These are phyloP conservation scores for Musca vetustissima DNA, from an alignment of 1,140 invertebrate species.

Conservation along the genomic window DNA sequence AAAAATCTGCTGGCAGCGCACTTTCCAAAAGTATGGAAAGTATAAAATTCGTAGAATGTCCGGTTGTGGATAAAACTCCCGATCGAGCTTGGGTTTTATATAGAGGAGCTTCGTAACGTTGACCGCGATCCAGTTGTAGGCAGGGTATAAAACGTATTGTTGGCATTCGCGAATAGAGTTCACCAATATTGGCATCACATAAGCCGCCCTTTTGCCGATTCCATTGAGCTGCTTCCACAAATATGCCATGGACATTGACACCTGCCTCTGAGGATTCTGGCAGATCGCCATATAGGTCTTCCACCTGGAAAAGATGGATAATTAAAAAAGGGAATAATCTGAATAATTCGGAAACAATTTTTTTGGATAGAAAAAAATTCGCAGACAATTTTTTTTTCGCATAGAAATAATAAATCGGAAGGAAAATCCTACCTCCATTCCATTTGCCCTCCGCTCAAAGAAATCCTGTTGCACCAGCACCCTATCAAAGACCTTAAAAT, in stretches of 20 bases:
- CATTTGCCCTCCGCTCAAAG: slow-evolving; percentile 57
- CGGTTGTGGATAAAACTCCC: slow-evolving; percentile 82
- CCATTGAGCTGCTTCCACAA: slow-evolving; percentile 84
- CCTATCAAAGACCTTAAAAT: slow-evolving; percentile 65
- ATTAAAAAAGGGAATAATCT: background rate
- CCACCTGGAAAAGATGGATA: slow-evolving; percentile 32
- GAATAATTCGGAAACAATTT: too few relatives aligned
- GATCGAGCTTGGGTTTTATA: slow-evolving; percentile 86
- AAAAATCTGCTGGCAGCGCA: slow-evolving; percentile 66
- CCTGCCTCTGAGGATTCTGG: slow-evolving; percentile 67
- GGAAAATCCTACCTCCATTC: slow-evolving; percentile 31
- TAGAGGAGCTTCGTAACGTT: slow-evolving; percentile 73
- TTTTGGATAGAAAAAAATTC: too few relatives aligned
- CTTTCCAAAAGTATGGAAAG: slow-evolving; percentile 75
- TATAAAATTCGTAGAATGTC: slow-evolving; percentile 88
- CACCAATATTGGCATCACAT: slow-evolving; percentile 71
- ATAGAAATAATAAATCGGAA: too few relatives aligned
- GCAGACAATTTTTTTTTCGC: too few relatives aligned
- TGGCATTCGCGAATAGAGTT: slow-evolving; percentile 76
- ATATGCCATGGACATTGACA: slow-evolving; percentile 82
- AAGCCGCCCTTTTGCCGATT: slow-evolving; percentile 66
- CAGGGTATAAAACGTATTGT: slow-evolving; percentile 73
- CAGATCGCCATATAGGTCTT: slow-evolving; percentile 60
- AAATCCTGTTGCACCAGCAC: slow-evolving; percentile 70
- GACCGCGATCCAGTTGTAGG: slow-evolving; percentile 29